Conservation (phyloP, 2,888 invertebrate genomes). For the Taphrorychus bicolor region DNA sequence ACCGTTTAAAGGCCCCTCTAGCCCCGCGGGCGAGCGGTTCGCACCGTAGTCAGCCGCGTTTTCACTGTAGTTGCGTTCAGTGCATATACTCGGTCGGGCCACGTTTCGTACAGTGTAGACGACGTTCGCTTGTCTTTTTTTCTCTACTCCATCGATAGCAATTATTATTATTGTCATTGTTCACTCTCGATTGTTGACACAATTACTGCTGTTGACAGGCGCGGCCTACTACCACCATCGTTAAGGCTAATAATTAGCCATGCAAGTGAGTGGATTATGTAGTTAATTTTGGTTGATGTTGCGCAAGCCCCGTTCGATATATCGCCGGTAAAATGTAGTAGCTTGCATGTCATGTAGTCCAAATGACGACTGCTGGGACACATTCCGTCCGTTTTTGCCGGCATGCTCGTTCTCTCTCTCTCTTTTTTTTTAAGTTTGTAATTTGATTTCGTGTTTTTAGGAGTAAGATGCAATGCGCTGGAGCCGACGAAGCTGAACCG, state of each 20-base stretch:
- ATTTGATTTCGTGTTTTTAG: background rate
- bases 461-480: background rate
- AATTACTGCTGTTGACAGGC: background rate
- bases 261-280: slow-evolving; percentile 5
- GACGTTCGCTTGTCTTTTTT: slow-evolving; percentile 20
- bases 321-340: background rate
- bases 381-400: background rate
- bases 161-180: background rate
- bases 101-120: slow-evolving; percentile 14
- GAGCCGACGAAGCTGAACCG: background rate
- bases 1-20: slow-evolving; percentile 13
- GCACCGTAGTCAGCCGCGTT: slow-evolving; percentile 12
- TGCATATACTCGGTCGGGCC: slow-evolving; percentile 1
- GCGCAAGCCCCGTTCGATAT: background rate
- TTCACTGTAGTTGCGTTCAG: slow-evolving; percentile 16
- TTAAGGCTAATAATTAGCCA: slow-evolving; percentile 1
- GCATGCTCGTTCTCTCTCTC: background rate
- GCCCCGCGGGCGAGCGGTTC: slow-evolving; percentile 17
- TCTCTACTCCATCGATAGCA: background rate
- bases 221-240: background rate
- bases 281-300: background rate
- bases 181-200: too few relatives aligned
- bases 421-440: background rate
- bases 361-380: background rate
- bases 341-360: background rate